Percentiles rank a stretch among this genome's conserved stretches.
Evolutionary conservation across 2,888 invertebrate species (phyloP).

Genomic region (Rhagophthalmus giganteus): DNA sequence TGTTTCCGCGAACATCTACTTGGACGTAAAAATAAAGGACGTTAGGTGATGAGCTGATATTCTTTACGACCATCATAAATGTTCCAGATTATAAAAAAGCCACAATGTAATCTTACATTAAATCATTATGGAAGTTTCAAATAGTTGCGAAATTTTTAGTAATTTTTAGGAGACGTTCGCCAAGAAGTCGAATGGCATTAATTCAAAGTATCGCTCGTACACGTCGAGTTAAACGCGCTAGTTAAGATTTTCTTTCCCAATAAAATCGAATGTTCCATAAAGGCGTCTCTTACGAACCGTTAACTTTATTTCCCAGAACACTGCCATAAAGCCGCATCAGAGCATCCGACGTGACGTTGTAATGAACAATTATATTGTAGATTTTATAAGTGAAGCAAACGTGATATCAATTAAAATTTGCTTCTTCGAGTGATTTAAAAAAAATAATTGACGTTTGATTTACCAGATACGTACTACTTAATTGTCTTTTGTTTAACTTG

Average conservation of each 20-base stretch:
- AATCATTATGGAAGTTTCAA: no score
- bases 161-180: constrained; percentile 18
- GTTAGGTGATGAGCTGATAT: no score
- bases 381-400: constrained; percentile 24
- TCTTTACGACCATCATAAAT: no score
- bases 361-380: constrained; percentile 31
- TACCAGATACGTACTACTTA: no score
- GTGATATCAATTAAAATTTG: constrained; percentile 12
- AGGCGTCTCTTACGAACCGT: constrained; percentile 31
- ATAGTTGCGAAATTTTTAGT: constrained; percentile 5
- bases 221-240: constrained; percentile 26
- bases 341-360: constrained; percentile 23
- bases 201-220: constrained; percentile 21
- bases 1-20: no score
- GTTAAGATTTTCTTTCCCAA: constrained; percentile 30
- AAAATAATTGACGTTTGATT: no score
- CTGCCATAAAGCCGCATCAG: constrained; percentile 25
- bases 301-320: constrained; percentile 31
- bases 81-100: no score
- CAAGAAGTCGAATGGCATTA: constrained; percentile 13
- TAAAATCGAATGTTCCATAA: constrained; percentile 31
- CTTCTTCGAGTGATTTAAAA: no score
- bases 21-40: no score
- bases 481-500: no score
- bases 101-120: no score